Conservation (phyloP, 2,113 vertebrate genomes). For the Dryoscopus gambensis region DNA sequence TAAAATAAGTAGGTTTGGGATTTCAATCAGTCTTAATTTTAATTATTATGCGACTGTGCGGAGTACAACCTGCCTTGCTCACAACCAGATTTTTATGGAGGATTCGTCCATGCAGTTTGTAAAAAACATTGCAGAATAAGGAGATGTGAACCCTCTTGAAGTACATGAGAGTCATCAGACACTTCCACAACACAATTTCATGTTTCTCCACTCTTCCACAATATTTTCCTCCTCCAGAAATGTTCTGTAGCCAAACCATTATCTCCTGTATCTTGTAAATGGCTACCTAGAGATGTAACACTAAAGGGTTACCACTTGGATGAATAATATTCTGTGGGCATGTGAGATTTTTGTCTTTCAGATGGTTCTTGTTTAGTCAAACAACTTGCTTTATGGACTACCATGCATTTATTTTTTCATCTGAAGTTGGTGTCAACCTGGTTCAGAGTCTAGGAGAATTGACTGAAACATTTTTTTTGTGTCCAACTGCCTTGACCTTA, state of each 20-base stretch:
- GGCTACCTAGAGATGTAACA: background rate
- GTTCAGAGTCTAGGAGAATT: background rate
- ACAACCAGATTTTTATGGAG: background rate
- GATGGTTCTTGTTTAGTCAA: background rate
- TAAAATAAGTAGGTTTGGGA: background rate
- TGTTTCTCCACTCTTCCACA: background rate
- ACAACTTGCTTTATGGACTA: background rate
- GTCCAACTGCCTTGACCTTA: background rate
- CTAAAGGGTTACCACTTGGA: background rate
- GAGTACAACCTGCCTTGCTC: background rate
- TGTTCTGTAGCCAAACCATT: background rate
- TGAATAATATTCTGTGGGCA: background rate
- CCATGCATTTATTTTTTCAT: background rate
- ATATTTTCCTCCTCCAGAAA: background rate
- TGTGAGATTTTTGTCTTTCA: background rate
- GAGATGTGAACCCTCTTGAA: background rate
- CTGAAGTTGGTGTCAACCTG: background rate
- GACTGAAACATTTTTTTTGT: background rate
- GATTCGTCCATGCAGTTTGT: background rate
- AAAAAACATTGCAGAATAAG: background rate
- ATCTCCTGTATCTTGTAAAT: background rate
- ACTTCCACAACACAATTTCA: background rate
- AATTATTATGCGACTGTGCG: background rate
- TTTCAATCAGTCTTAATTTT: background rate
- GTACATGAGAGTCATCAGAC: background rate